These are phyloP conservation scores for Microcaecilia unicolor DNA, from an alignment of 2,797 vertebrate species.

Conservation along the genomic window DNA sequence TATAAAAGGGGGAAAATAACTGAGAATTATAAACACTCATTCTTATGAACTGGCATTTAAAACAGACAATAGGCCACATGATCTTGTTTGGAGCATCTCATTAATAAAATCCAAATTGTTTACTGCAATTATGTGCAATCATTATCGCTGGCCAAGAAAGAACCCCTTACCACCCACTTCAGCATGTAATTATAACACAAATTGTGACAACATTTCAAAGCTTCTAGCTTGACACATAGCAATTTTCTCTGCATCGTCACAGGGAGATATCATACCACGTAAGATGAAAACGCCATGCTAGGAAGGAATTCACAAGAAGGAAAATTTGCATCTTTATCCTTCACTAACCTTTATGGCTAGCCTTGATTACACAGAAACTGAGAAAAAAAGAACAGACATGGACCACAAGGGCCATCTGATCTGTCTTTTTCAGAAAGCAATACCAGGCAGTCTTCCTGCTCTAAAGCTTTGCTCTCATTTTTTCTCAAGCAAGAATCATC, in stretches of 20 bases:
- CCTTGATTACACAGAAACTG: too few species aligned
- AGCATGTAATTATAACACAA: conserved; percentile 17
- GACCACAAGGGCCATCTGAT: too few species aligned
- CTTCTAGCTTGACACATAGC: conserved; percentile 5
- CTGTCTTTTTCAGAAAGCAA: too few species aligned
- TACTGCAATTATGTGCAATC: conserved; percentile 49
- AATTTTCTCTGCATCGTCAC: neutral
- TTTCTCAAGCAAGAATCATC: too few species aligned
- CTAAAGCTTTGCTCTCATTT: too few species aligned
- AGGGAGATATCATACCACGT: neutral
- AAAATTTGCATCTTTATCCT: too few species aligned
- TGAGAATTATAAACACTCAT: conserved; percentile 30
- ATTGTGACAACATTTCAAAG: conserved; percentile 32
- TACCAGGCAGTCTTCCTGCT: too few species aligned
- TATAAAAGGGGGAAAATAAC: conserved; percentile 19
- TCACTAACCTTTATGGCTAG: too few species aligned
- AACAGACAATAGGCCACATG: conserved; percentile 34
- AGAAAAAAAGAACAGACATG: too few species aligned
- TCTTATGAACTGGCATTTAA: conserved; percentile 32
- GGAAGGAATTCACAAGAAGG: neutral
- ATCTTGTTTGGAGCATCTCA: conserved; percentile 42
- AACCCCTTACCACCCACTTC: conserved; percentile 26
- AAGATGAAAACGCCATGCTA: neutral
- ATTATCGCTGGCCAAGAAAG: conserved; percentile 37
- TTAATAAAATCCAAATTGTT: conserved; percentile 54